A percentile compares a stretch with the other conserved stretches of the same genome.
phyloP scores from a whole-genome alignment of 2,888 invertebrate species.

The Sinodicranocentrus sp. region DNA sequence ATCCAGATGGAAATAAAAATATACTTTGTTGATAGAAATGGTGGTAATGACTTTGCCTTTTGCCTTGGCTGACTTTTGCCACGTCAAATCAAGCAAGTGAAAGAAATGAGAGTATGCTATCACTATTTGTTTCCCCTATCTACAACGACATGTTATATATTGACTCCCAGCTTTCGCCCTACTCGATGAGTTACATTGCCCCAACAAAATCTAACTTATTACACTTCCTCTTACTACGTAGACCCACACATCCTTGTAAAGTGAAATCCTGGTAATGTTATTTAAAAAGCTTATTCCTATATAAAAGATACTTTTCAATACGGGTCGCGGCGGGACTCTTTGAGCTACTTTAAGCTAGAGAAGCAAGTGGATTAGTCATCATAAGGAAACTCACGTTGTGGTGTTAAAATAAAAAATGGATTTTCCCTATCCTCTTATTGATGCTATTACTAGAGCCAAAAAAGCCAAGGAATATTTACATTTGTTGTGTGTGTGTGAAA shows the following conservation, averaged over 20 bases:
- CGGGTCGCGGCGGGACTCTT: slow-evolving; percentile 23
- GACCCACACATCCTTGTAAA: slow-evolving; percentile 41
- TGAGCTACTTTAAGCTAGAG: slow-evolving; percentile 16
- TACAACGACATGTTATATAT: no score
- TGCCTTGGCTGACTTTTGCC: slow-evolving; percentile 63
- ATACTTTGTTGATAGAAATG: slow-evolving; percentile 50
- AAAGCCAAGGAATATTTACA: slow-evolving; percentile 39
- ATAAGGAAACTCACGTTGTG: slow-evolving; percentile 43
- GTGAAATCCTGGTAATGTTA: slow-evolving; percentile 16
- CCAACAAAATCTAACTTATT: not conserved
- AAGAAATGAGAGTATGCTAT: slow-evolving; percentile 18
- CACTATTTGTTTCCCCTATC: no score
- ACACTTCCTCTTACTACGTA: not conserved
- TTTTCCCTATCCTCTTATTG: slow-evolving; percentile 23
- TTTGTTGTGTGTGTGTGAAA: slow-evolving; percentile 3
- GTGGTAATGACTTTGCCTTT: slow-evolving; percentile 69
- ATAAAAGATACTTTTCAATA: slow-evolving; percentile 8
- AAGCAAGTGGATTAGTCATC: slow-evolving; percentile 59
- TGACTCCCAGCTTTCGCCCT: no score
- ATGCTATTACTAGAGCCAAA: not conserved
- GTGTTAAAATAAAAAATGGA: slow-evolving; percentile 34
- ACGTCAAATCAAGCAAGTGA: slow-evolving; percentile 47
- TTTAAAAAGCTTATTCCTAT: not conserved
- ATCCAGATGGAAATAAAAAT: slow-evolving; percentile 49
- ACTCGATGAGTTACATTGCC: no score